phyloP scores from a whole-genome alignment of 2,797 vertebrate genomes.

The Ispidina lecontei region DNA sequence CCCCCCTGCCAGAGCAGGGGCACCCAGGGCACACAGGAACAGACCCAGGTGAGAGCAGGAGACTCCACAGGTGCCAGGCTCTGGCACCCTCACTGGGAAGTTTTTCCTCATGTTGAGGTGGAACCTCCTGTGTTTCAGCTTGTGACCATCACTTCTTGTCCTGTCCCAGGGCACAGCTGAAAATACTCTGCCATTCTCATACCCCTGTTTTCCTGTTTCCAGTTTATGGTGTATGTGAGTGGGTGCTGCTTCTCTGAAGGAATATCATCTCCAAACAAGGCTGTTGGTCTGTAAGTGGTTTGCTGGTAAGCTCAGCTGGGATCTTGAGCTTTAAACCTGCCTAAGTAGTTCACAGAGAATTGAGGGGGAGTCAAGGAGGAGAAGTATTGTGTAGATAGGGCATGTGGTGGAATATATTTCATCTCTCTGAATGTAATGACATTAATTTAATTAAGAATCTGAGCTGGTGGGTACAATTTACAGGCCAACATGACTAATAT shows the following conservation, averaged over 20 bases:
- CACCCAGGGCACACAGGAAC: no score
- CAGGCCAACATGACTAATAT: slow-evolving; percentile 34
- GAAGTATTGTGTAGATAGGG: background rate
- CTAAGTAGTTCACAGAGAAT: background rate
- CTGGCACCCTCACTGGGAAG: no score
- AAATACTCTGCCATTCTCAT: background rate
- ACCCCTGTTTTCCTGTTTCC: background rate
- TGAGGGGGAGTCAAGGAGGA: background rate
- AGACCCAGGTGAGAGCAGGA: no score
- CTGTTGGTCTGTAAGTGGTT: background rate
- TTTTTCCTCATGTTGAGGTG: no score
- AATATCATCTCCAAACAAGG: background rate
- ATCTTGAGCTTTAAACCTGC: background rate
- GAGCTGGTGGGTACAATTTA: slow-evolving; percentile 23
- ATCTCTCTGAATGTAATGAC: slow-evolving; percentile 12
- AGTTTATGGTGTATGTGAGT: background rate
- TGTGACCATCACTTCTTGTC: no score
- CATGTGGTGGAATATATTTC: slow-evolving; percentile 41
- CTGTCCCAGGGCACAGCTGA: no score
- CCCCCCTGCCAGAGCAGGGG: no score
- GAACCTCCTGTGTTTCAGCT: no score
- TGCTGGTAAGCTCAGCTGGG: background rate
- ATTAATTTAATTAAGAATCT: slow-evolving; percentile 64
- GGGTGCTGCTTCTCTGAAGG: background rate
- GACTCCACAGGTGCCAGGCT: no score